Evolutionary conservation across 2,113 vertebrate species (phyloP).

Genomic region (Vicugna pacos): DNA sequence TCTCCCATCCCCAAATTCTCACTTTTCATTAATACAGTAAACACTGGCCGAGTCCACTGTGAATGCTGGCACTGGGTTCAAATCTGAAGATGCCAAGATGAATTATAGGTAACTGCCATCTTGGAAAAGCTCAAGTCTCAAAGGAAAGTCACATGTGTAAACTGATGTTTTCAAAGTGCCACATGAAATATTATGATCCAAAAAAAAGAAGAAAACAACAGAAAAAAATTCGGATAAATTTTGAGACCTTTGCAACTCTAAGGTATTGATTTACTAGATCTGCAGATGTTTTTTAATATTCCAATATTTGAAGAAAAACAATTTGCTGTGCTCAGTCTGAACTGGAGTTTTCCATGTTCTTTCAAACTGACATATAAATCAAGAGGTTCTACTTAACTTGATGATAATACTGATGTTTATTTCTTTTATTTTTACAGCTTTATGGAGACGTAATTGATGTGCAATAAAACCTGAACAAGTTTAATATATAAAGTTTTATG

Average conservation of each 20-base stretch:
- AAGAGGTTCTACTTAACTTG: neutral
- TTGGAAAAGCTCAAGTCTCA: neutral
- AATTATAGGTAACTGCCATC: neutral
- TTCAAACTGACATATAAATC: neutral
- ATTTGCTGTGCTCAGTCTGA: neutral
- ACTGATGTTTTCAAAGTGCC: neutral
- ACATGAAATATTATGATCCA: accelerated
- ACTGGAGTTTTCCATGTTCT: neutral
- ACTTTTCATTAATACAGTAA: accelerated
- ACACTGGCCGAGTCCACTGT: accelerated
- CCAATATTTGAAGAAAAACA: neutral
- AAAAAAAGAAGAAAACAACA: no score
- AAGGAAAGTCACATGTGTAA: accelerated
- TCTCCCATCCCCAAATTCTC: accelerated
- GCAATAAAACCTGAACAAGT: no score
- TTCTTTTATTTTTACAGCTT: neutral
- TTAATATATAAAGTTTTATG: no score
- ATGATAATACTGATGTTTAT: neutral
- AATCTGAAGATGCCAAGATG: accelerated
- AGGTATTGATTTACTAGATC: neutral
- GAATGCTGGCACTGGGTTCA: accelerated
- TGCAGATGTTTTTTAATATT: neutral
- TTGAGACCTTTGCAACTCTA: neutral
- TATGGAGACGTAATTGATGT: accelerated
- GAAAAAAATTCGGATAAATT: neutral